A percentile compares a stretch with the other conserved stretches of the same genome.
These are phyloP conservation scores for Platorchestia sp. DNA, from an alignment of 1,140 invertebrate species.

Conservation along the genomic window DNA sequence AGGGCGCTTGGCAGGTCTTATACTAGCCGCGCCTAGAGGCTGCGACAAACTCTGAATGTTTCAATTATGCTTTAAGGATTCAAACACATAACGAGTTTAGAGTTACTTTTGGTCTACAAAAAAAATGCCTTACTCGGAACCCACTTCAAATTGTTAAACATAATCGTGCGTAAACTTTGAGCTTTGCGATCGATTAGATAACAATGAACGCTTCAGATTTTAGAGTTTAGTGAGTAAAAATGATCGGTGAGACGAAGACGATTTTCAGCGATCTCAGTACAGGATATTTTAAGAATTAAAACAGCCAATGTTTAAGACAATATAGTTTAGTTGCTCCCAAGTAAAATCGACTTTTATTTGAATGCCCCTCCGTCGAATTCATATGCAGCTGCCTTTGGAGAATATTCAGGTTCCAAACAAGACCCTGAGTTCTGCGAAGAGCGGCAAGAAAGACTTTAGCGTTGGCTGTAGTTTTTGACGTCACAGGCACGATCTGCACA, in stretches of 20 bases:
- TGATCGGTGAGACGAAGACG: neutral
- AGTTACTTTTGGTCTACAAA: neutral
- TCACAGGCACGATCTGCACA: slow-evolving; percentile 33
- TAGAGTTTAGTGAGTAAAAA: neutral
- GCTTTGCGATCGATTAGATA: neutral
- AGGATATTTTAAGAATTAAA: neutral
- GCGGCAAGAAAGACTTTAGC: neutral
- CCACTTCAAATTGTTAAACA: neutral
- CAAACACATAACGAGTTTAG: neutral
- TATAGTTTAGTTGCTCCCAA: neutral
- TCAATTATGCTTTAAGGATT: neutral
- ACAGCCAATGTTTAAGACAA: neutral
- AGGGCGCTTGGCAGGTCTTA: no score
- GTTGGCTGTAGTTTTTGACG: neutral
- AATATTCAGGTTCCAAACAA: neutral
- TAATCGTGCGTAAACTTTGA: neutral
- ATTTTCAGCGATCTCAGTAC: neutral
- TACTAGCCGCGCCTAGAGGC: no score
- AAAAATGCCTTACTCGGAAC: neutral
- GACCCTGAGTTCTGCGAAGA: neutral
- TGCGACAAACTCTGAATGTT: no score
- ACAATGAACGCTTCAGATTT: neutral
- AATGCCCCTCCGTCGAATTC: neutral
- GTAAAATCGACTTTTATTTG: neutral
- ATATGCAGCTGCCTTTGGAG: neutral